Evolutionary conservation across 2,797 vertebrate species (phyloP), one percentile per base, ranked within the genome.

Genomic region (Diplodus puntazzo): DNA sequence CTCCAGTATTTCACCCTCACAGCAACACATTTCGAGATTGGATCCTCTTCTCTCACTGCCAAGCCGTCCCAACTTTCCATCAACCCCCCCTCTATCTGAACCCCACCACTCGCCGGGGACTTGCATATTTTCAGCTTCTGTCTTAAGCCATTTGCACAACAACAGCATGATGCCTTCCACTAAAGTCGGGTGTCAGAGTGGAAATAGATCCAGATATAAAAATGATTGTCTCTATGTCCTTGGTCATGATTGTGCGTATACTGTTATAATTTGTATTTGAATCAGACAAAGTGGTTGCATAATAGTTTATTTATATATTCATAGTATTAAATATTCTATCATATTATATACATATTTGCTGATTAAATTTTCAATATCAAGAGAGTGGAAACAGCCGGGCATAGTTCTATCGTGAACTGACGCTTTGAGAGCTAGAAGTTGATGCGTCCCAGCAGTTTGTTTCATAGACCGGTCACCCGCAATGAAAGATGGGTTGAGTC

Each of bases 11-110:
- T 87, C 60, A 71, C 69, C 23, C 75, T 46, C 75, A 45, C 82
- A 75, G 25, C 62, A 74, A 77, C 86, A 76, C 81, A 48, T 87
- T 81, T 60, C 75, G 23, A 86, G 84, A 87, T 86, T 69, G 81
- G 75, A 79, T 91, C 81, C 71, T 72, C 68, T 76, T 76, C 80
- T 52, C 73, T 73, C 3, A 11, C 69, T 11, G 3, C 64, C 11
- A 54, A 69, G 55, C 70, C 25, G 9, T 55, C 39, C 77, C 64
- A 49, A n/a, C 53, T 76, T 73, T 68, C 71, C 59, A 79, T 75
- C 73, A 62, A 52, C 9, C 8, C 55, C 60, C 16, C 11, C 39
- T 34, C 49, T 20, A 73, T 62, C 54, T 39, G 69, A 82, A 67
- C 73, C 59, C 46, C 53, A 25, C 45, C 39, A 65, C 82, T 73